Percentiles rank a stretch among this genome's conserved stretches.
Conservation (phyloP, 2,888 invertebrate genomes). For the Caprella mutica region DNA sequence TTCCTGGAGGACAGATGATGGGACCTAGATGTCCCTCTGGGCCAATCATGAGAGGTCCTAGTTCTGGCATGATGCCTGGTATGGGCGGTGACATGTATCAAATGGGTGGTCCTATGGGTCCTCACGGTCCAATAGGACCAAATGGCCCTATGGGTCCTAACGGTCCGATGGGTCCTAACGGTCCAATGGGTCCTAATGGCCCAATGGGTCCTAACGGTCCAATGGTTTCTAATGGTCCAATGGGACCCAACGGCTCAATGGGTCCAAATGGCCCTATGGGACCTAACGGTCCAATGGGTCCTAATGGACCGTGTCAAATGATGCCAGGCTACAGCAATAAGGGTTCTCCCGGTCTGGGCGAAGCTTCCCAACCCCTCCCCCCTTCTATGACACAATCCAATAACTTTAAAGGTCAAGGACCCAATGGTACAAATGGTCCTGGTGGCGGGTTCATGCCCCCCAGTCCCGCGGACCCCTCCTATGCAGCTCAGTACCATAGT, state of each 20-base stretch:
- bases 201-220: slow-evolving; percentile 24
- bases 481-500: slow-evolving; percentile 89
- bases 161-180: slow-evolving; percentile 38
- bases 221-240: slow-evolving; percentile 35
- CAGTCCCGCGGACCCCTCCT: slow-evolving; percentile 73
- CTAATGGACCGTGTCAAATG: slow-evolving; percentile 36
- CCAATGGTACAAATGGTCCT: slow-evolving; percentile 55
- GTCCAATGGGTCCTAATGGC: slow-evolving; percentile 21
- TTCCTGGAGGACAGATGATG: slow-evolving; percentile 37
- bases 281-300: slow-evolving; percentile 27
- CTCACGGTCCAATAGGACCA: slow-evolving; percentile 36
- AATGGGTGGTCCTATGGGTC: slow-evolving; percentile 37
- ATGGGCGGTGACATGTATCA: slow-evolving; percentile 45
- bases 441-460: slow-evolving; percentile 61
- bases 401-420: not conserved
- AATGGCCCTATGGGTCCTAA: slow-evolving; percentile 37
- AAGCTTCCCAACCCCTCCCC: slow-evolving; percentile 60
- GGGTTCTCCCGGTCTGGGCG: slow-evolving; percentile 38
- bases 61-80: slow-evolving; percentile 37
- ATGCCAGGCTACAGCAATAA: slow-evolving; percentile 35
- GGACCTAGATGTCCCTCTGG: slow-evolving; percentile 38
- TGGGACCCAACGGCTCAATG: slow-evolving; percentile 36
- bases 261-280: slow-evolving; percentile 6
- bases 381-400: slow-evolving; percentile 63
- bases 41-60: slow-evolving; percentile 42